Evolutionary conservation across 2,113 vertebrate genomes (phyloP).

Genomic region (Hyaena hyaena): DNA sequence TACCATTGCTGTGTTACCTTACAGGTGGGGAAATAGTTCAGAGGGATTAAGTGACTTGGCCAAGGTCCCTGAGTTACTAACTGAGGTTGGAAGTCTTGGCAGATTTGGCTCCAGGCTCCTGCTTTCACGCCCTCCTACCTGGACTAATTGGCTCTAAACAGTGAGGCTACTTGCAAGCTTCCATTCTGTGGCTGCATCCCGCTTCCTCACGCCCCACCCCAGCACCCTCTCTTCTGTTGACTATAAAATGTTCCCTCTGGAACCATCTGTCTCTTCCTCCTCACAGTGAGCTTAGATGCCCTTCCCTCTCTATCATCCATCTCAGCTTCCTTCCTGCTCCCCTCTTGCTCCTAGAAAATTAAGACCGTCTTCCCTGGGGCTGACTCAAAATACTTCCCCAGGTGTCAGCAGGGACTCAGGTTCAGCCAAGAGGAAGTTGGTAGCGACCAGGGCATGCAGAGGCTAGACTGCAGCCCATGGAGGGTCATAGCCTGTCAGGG

Average conservation of each 20-base stretch:
- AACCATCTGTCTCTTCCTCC: background rate
- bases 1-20: background rate
- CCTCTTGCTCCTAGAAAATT: background rate
- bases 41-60: background rate
- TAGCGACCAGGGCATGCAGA: background rate
- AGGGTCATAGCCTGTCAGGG: background rate
- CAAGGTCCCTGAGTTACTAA: background rate
- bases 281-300: background rate
- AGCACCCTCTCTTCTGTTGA: background rate
- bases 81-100: background rate
- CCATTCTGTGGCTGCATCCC: background rate
- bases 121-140: too few species aligned
- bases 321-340: background rate
- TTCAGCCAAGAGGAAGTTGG: background rate
- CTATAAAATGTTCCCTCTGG: background rate
- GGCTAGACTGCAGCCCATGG: background rate
- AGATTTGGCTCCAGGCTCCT: background rate
- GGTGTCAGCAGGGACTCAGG: background rate
- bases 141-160: background rate
- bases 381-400: background rate
- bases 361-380: background rate
- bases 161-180: background rate
- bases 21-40: background rate
- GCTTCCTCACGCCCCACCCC: background rate
- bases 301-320: background rate